Conservation (phyloP, 2,797 vertebrate genomes). For the Loris lydekkerianus region DNA sequence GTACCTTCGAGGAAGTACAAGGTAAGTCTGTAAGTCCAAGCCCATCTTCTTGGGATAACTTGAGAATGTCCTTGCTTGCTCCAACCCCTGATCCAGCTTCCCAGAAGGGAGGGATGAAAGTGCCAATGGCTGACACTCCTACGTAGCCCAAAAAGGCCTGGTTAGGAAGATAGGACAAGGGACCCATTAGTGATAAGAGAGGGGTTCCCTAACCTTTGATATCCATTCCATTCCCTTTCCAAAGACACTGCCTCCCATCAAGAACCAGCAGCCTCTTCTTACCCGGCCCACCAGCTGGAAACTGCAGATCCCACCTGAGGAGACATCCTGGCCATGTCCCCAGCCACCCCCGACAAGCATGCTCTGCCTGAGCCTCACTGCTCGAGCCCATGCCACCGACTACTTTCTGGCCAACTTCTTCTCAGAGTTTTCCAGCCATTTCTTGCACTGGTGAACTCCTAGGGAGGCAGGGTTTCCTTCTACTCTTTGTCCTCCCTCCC, state of each 20-base stretch:
- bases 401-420: conserved; percentile 90
- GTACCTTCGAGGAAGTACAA: conserved; percentile 72
- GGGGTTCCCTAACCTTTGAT: not conserved
- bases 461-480: not conserved
- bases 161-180: not conserved
- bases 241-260: conserved; percentile 95
- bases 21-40: conserved; percentile 55
- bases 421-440: conserved; percentile 87
- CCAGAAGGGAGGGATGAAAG: not conserved
- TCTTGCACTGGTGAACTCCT: conserved; percentile 88
- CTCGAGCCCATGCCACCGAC: conserved; percentile 89
- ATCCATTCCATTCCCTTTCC: conserved; percentile 51
- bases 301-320: conserved; percentile 76
- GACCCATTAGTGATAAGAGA: not conserved
- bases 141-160: not conserved
- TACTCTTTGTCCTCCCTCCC: not conserved
- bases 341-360: conserved; percentile 89
- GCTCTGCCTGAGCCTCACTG: conserved; percentile 92
- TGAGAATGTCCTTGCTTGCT: not conserved
- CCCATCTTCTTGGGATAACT: not conserved
- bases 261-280: conserved; percentile 70
- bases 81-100: not conserved
- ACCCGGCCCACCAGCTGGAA: conserved; percentile 77
- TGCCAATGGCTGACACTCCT: not conserved
- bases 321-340: conserved; percentile 84